Evolutionary conservation across 2,113 vertebrate species (phyloP), one percentile per base, ranked within the genome.

Genomic region (Syngnathus typhle): DNA sequence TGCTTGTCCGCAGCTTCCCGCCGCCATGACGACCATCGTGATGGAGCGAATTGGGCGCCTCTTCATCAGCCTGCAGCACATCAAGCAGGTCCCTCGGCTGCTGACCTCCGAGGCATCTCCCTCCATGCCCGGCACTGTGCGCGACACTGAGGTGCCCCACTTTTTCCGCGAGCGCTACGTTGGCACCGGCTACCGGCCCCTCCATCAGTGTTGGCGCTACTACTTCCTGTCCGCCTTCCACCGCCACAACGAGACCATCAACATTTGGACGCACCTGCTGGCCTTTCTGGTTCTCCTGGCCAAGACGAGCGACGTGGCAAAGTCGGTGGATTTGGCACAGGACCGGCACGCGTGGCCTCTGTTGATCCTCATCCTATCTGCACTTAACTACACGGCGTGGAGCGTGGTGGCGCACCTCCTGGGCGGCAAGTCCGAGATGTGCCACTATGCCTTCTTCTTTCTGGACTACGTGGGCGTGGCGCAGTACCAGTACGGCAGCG

Each of bases 391-490:
- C 89, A 87, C 93, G 23, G 88, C 68, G 0, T 91, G 90, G 88
- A 98, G 95, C 38, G 85, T 88, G 5, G 59, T 83, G 0, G 95
- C 95, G 9, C 95, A 98, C 82, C 91, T 96, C 7, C 86, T 98
- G 78, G 93, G 93, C 6, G 88, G 93, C 68, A 94, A 93, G 37
- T 98, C 95, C 0, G 95, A 95, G 84, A 85, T 96, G 81, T 93
- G 86, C 76, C 93, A 98, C 76, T 94, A 93, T 13, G 18, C 84
- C 19, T 94, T 96, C 87, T 97, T 93, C 90, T 98, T 94, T 69
- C 63, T 98, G 90, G 95, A 98, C 87, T 98, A 98, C 0, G 90
- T 98, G 1, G 95, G 95, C 0, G 95, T 97, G 0, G 94, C 95
- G 0, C 73, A 94, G 55, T 97, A 98, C 77, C 95, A 98, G 86